phyloP scores from a whole-genome alignment of 1,140 invertebrate species.

The Coenobita brevimanus region DNA sequence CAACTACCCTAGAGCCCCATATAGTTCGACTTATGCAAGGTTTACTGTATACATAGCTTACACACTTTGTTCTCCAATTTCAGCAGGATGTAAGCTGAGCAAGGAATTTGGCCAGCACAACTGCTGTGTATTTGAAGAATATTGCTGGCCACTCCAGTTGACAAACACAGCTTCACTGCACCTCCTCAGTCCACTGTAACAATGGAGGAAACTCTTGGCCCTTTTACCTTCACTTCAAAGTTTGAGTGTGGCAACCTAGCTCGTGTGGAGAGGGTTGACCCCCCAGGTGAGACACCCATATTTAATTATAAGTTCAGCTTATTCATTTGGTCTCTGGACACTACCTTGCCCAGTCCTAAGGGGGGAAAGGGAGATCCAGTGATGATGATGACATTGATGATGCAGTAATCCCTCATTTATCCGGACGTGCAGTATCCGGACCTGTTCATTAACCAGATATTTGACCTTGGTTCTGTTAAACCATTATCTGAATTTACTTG shows the following conservation, averaged over 20 bases:
- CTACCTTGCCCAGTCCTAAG: too few species aligned
- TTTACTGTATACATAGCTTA: neutral
- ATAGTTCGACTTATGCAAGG: too few species aligned
- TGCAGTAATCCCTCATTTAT: too few species aligned
- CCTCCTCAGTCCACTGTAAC: neutral
- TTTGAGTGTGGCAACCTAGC: constrained; percentile 59
- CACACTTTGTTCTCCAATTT: neutral
- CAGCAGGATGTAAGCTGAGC: constrained; percentile 41
- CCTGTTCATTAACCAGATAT: too few species aligned
- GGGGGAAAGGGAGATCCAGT: too few species aligned
- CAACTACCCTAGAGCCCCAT: too few species aligned
- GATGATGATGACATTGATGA: too few species aligned
- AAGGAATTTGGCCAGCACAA: constrained; percentile 7
- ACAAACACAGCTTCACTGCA: neutral
- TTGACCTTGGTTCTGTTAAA: too few species aligned
- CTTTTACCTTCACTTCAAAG: constrained; percentile 56
- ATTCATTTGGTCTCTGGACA: too few species aligned
- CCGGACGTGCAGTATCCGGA: too few species aligned
- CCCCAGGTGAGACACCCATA: constrained; percentile 38
- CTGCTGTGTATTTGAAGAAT: neutral
- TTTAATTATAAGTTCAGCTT: too few species aligned
- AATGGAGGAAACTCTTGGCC: constrained; percentile 50
- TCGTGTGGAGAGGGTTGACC: constrained; percentile 51
- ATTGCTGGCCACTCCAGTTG: neutral
- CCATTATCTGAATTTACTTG: too few species aligned